These are phyloP conservation scores for Stenopsyche tienmushanensis DNA, from an alignment of 1,140 invertebrate species.

Conservation along the genomic window DNA sequence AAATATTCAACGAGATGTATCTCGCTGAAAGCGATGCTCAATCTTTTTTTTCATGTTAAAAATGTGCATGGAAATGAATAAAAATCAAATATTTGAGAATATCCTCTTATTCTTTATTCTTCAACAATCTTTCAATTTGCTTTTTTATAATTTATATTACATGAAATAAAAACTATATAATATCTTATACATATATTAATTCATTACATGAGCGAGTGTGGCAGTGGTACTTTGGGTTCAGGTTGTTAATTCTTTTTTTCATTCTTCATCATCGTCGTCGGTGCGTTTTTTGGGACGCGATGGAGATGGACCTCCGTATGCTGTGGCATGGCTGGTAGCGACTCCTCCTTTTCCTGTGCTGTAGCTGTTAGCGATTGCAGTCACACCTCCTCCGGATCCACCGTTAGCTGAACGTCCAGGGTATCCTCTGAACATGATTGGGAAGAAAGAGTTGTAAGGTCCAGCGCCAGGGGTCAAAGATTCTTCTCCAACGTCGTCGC, in stretches of 20 bases:
- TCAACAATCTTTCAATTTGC: constrained; percentile 28
- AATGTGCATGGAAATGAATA: too few relatives aligned
- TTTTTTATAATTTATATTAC: constrained; percentile 39
- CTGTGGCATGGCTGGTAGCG: constrained; percentile 67
- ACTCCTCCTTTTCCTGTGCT: constrained; percentile 67
- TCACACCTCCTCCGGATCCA: constrained; percentile 55
- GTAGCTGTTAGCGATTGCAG: constrained; percentile 67
- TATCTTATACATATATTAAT: constrained; percentile 24
- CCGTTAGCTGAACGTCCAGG: constrained; percentile 46
- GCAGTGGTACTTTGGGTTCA: constrained; percentile 26
- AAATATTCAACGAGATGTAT: too few relatives aligned
- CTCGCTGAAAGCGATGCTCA: too few relatives aligned
- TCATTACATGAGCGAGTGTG: constrained; percentile 16
- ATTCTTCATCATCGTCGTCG: constrained; percentile 22
- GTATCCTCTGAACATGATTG: constrained; percentile 59
- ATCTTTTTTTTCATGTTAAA: too few relatives aligned
- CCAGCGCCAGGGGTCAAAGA: constrained; percentile 47
- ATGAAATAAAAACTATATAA: constrained; percentile 34
- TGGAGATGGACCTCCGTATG: constrained; percentile 56
- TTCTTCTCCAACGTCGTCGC: constrained; percentile 51
- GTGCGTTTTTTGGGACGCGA: constrained; percentile 15
- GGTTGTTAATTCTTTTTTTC: constrained; percentile 18
- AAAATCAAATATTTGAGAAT: constrained; percentile 17
- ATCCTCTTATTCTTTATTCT: constrained; percentile 26
- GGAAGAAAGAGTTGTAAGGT: constrained; percentile 59